Percentiles rank a stretch among this genome's conserved stretches.
phyloP scores from a whole-genome alignment of 2,113 vertebrate genomes.

The Parus major region DNA sequence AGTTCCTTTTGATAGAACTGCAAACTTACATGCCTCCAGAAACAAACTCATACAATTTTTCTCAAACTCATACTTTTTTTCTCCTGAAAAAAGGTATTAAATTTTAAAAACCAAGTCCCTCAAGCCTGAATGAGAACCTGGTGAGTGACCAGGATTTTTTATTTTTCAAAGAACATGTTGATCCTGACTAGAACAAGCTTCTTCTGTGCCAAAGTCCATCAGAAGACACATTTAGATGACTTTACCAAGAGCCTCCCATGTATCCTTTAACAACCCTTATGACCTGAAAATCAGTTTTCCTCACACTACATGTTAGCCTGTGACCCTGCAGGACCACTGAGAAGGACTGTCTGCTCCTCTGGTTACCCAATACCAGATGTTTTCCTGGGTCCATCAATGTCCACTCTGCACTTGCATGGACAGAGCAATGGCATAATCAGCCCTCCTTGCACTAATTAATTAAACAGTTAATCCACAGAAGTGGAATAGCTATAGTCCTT shows the following conservation, averaged over 20 bases:
- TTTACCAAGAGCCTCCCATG: not conserved
- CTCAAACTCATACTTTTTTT: not conserved
- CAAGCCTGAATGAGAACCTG: not conserved
- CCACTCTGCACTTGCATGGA: not conserved
- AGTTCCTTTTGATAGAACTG: not conserved
- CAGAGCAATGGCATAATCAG: not conserved
- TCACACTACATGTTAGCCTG: accelerated
- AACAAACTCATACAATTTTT: not conserved
- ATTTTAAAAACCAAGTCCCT: accelerated
- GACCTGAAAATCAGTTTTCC: not conserved
- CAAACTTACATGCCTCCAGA: not conserved
- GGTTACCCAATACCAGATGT: not conserved
- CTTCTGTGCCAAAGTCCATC: not conserved
- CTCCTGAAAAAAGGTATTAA: not conserved
- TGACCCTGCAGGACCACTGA: not conserved
- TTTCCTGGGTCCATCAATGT: not conserved
- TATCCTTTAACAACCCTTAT: not conserved
- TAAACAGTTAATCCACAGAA: not conserved
- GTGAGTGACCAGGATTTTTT: not conserved
- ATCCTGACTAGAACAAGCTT: not conserved
- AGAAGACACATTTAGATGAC: not conserved
- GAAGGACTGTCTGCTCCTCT: not conserved
- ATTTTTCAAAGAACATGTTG: not conserved
- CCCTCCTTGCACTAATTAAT: not conserved
- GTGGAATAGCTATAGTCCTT: not conserved